Evolutionary conservation across 1,140 invertebrate genomes (phyloP), one percentile per base, ranked within the genome.

Genomic region (Orius laevigatus): DNA sequence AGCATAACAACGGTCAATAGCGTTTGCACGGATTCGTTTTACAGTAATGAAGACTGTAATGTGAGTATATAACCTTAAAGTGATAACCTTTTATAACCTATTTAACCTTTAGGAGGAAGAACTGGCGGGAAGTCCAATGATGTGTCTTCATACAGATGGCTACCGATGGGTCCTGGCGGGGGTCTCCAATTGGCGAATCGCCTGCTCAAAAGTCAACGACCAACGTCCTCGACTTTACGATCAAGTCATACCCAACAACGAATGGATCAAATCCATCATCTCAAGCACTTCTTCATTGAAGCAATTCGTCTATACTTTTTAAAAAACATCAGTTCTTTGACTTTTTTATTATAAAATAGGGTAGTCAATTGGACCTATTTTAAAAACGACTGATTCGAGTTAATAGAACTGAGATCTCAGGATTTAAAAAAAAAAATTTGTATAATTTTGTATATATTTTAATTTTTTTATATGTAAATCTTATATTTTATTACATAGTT

Each of bases 51-150:
- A 51, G 81, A 85, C 62, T 85, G 82, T 58, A 80, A 76, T 63
- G 81, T 84, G 64, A 79, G 79, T 70, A 32, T 48, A 16, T 46
- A 12, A 31, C 43, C 47, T 14, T 44, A 16, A 14, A 8, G 19
- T 25, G 25, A 25, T 8, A 3, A 25, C 25, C 25, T 4, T n/a
- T n/a, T n/a, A n/a, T 43, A 5, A 36, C 33, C 32, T 41, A 14
- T 46, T 53, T 45, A 49, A 45, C 39, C 53, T 61, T 11, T 56
- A 86, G 82, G 82, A 85, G 62, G 84, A 88, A 67, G 83, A 87
- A 66, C 76, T 81, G 55, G 81, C 83, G n/a, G 84, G 84, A 6
- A 84, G 80, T 68, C 79, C 82, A 4, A 78, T 88, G 69, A 70
- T 84, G 51, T 88, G 84, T 55, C 66, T 79, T 2, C 69, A 75